Conservation (phyloP, 2,113 vertebrate species). For the Ariopsis seemanni region DNA sequence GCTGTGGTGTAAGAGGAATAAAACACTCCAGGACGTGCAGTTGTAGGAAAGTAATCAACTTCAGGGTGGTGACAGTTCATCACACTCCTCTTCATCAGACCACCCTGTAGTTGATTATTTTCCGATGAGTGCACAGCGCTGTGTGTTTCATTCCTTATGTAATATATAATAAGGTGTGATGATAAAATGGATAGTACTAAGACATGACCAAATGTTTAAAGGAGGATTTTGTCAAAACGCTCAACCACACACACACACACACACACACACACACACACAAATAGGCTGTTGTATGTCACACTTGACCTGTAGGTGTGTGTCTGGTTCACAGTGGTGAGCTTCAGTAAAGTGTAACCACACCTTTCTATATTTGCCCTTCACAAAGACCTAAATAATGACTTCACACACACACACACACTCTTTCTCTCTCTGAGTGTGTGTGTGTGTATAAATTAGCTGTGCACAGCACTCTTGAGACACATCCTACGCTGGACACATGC, state of each 20-base stretch:
- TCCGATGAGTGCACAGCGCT: too few relatives aligned
- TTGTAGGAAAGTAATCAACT: neutral
- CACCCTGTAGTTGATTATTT: neutral
- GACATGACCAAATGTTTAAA: too few relatives aligned
- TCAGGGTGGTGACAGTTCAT: neutral
- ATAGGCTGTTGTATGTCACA: slow-evolving; percentile 66
- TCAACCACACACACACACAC: neutral
- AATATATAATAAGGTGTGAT: neutral
- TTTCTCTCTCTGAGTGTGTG: neutral
- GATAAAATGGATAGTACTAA: neutral
- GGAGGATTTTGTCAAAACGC: neutral
- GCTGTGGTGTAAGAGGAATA: neutral
- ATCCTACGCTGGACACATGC: slow-evolving; percentile 53
- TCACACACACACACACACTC: neutral
- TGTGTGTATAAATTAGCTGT: slow-evolving; percentile 43
- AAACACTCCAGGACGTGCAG: neutral
- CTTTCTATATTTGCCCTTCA: slow-evolving; percentile 56
- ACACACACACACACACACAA: slow-evolving; percentile 44
- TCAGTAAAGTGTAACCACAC: slow-evolving; percentile 47
- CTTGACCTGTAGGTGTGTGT: slow-evolving; percentile 54
- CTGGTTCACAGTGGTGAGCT: slow-evolving; percentile 30
- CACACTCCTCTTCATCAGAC: neutral
- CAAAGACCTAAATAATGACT: slow-evolving; percentile 63
- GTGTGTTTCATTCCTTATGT: too few relatives aligned
- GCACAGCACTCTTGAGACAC: slow-evolving; percentile 50